Evolutionary conservation across 1,140 invertebrate species (phyloP).

Genomic region (Telenomus remus): DNA sequence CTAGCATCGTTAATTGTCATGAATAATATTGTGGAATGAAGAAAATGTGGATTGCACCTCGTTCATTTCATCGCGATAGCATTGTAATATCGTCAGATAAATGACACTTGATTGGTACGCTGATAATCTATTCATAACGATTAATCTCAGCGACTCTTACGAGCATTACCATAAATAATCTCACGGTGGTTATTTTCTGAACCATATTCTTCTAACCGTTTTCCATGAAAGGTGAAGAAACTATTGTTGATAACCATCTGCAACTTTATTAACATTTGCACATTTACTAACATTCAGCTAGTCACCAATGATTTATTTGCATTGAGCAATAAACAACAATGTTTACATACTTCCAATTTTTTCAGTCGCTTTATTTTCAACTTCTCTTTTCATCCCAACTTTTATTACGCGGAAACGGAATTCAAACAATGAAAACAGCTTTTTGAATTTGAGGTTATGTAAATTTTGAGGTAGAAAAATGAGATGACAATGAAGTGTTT

Average conservation of each 20-base stretch:
- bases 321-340: conserved; percentile 11
- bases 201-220: conserved; percentile 13
- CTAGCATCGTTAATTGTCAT: no score
- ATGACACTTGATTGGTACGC: background rate
- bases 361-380: no score
- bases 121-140: background rate
- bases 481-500: conserved; percentile 41
- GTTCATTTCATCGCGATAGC: background rate
- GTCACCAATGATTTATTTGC: conserved; percentile 12
- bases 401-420: no score
- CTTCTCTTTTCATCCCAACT: background rate
- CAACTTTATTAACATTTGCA: background rate
- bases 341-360: conserved; percentile 10
- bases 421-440: no score
- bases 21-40: no score
- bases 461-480: conserved; percentile 2
- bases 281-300: no score
- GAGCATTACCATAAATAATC: conserved; percentile 16
- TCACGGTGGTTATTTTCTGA: background rate
- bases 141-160: background rate
- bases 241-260: conserved; percentile 15
- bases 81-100: conserved; percentile 6
- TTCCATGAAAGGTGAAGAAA: conserved; percentile 27
- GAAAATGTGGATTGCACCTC: no score
- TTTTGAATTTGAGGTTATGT: no score